Evolutionary conservation across 2,113 vertebrate genomes (phyloP).

Genomic region (Podarcis raffonei): DNA sequence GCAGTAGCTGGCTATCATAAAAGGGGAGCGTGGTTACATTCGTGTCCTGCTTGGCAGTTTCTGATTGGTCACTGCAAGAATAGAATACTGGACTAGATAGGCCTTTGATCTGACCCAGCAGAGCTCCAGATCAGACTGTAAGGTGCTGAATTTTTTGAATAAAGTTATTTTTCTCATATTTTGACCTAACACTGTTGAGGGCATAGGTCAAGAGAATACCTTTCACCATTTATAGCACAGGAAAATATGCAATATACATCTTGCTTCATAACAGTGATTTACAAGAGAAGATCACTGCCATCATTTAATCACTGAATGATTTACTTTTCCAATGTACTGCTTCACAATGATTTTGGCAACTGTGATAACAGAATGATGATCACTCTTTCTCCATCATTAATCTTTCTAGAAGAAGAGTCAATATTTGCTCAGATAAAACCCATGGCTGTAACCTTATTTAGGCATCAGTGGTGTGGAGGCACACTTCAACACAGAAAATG

Average conservation of each 20-base stretch:
- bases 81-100: too few relatives aligned
- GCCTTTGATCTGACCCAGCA: too few relatives aligned
- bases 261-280: slow-evolving; percentile 26
- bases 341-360: slow-evolving; percentile 33
- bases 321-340: neutral
- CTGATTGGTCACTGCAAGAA: too few relatives aligned
- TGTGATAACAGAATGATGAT: slow-evolving; percentile 34
- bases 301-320: neutral
- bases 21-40: too few relatives aligned
- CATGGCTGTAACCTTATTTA: neutral
- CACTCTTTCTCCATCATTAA: slow-evolving; percentile 19
- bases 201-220: neutral
- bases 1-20: too few relatives aligned
- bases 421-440: neutral
- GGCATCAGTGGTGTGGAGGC: neutral
- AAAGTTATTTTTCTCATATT: neutral
- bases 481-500: neutral
- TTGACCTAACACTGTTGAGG: neutral
- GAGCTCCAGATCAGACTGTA: neutral
- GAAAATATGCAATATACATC: slow-evolving; percentile 8
- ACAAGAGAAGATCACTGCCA: slow-evolving; percentile 4
- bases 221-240: neutral
- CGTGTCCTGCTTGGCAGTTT: too few relatives aligned
- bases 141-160: slow-evolving; percentile 15
- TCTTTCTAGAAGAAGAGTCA: neutral